phyloP scores from a whole-genome alignment of 2,888 invertebrate genomes.

The Coleophora flavipennella region DNA sequence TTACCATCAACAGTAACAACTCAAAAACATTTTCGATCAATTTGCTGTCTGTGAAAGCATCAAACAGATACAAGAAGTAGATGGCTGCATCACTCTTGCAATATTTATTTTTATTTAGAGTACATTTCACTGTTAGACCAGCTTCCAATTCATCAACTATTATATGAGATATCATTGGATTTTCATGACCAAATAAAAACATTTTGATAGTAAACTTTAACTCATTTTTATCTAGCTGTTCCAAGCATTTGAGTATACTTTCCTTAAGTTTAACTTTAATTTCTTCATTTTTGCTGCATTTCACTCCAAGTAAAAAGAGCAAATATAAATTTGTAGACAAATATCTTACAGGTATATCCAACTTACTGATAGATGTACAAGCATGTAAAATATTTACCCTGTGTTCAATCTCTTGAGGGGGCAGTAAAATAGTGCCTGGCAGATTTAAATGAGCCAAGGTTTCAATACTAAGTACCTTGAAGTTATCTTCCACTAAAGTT shows the following conservation, averaged over 20 bases:
- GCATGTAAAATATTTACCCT: constrained; percentile 47
- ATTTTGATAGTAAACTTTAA: constrained; percentile 23
- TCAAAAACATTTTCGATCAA: constrained; percentile 40
- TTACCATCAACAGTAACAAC: constrained; percentile 35
- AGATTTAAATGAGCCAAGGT: constrained; percentile 24
- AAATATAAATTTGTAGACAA: constrained; percentile 50
- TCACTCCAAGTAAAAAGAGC: constrained; percentile 51
- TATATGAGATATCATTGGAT: constrained; percentile 16
- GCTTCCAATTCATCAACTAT: constrained; percentile 47
- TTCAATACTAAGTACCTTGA: constrained; percentile 37
- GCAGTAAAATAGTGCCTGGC: constrained; percentile 47
- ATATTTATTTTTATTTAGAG: constrained; percentile 17
- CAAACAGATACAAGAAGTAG: constrained; percentile 42
- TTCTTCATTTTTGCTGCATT: constrained; percentile 39
- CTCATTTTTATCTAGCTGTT: constrained; percentile 28
- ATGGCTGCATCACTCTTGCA: constrained; percentile 31
- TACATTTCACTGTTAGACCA: constrained; percentile 47
- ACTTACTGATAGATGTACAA: constrained; percentile 33
- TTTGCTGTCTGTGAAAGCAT: constrained; percentile 24
- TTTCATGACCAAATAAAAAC: constrained; percentile 36
- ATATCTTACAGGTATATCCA: constrained; percentile 40
- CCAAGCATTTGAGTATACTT: constrained; percentile 44
- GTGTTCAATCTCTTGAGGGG: constrained; percentile 48
- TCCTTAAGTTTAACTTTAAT: constrained; percentile 43
- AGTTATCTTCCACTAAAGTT: constrained; percentile 31